A percentile compares a stretch with the other conserved stretches of the same genome.
Conservation (phyloP, 2,113 vertebrate genomes). For the Xiphophorus hellerii region DNA sequence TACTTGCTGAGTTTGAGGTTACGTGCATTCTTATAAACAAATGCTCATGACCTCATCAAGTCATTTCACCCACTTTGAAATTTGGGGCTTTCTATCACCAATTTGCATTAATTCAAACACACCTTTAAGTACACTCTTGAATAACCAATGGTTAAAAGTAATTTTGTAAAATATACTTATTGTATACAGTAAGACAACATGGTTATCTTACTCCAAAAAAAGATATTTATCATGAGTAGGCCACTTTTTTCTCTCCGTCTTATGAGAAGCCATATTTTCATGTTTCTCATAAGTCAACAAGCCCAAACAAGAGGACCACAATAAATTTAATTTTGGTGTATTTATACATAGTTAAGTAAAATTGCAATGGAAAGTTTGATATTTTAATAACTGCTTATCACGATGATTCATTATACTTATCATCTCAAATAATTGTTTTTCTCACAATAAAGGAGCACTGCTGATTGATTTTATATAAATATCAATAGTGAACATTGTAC, state of each 20-base stretch:
- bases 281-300: background rate
- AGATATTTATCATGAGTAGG: background rate
- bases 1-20: constrained; percentile 52
- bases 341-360: background rate
- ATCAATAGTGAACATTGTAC: constrained; percentile 92
- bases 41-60: constrained; percentile 52
- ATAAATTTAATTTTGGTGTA: background rate
- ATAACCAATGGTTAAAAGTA: background rate
- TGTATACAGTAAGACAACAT: too few relatives aligned
- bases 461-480: constrained; percentile 86
- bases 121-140: background rate
- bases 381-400: background rate
- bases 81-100: background rate
- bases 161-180: background rate
- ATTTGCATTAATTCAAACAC: background rate
- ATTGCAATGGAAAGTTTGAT: background rate
- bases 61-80: background rate
- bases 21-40: constrained; percentile 66
- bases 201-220: background rate
- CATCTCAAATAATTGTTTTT: background rate
- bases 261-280: background rate
- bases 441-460: constrained; percentile 24
- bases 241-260: background rate
- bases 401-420: background rate
- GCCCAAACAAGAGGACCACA: background rate